Evolutionary conservation across 2,113 vertebrate genomes (phyloP).

Genomic region (Myrmecophaga tridactyla): DNA sequence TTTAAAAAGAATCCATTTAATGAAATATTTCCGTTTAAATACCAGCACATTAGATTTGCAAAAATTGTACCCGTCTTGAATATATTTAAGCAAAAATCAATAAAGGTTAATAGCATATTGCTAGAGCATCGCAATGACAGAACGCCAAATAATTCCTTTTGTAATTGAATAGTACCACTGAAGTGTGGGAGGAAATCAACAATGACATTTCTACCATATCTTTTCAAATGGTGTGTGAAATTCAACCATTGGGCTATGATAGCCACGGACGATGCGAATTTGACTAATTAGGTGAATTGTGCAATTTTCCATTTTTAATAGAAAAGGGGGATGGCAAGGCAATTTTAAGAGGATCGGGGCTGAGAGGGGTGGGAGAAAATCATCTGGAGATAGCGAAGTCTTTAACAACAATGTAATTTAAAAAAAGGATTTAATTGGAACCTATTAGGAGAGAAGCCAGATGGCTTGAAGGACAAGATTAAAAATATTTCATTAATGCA

Average conservation of each 20-base stretch:
- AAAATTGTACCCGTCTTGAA: constrained; percentile 62
- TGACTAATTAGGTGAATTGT: constrained; percentile 74
- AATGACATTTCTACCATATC: constrained; percentile 44
- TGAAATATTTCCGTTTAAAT: constrained; percentile 71
- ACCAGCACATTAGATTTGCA: constrained; percentile 57
- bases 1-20: constrained; percentile 70
- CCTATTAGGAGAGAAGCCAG: constrained; percentile 71
- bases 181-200: constrained; percentile 63
- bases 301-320: constrained; percentile 75
- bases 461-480: constrained; percentile 70
- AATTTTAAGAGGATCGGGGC: constrained; percentile 54
- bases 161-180: constrained; percentile 71
- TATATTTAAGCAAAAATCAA: constrained; percentile 77
- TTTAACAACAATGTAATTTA: constrained; percentile 71
- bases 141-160: constrained; percentile 71
- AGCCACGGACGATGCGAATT: constrained; percentile 68
- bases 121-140: constrained; percentile 27
- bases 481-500: constrained; percentile 79
- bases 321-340: constrained; percentile 59
- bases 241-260: constrained; percentile 72
- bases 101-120: constrained; percentile 77
- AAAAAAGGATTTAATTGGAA: constrained; percentile 76
- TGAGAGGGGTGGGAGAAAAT: neutral
- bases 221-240: constrained; percentile 84
- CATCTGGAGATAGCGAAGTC: constrained; percentile 44